A percentile compares a stretch with the other conserved stretches of the same genome.
These are phyloP conservation scores for Melieria crassipennis DNA, from an alignment of 2,888 invertebrate genomes.

Conservation along the genomic window DNA sequence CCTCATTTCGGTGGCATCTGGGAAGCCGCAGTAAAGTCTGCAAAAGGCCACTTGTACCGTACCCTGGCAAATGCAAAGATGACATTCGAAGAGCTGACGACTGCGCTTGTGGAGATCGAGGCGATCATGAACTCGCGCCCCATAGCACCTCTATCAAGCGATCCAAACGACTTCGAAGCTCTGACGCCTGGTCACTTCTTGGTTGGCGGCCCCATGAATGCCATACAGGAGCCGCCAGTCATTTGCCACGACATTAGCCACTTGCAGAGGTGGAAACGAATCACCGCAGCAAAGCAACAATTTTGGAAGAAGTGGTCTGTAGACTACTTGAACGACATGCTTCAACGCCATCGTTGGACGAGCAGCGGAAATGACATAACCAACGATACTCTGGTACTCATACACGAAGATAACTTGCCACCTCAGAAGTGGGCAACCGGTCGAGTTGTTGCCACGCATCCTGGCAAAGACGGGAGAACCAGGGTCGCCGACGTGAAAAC, in stretches of 20 bases:
- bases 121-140: slow-evolving; percentile 34
- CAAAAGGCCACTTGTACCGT: slow-evolving; percentile 30
- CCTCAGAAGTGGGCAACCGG: slow-evolving; percentile 7
- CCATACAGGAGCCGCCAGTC: slow-evolving; percentile 9
- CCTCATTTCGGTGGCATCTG: slow-evolving; percentile 17
- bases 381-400: neutral
- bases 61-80: slow-evolving; percentile 11
- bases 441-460: slow-evolving; percentile 2
- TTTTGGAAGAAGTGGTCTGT: slow-evolving; percentile 27
- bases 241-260: slow-evolving; percentile 5
- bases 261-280: slow-evolving; percentile 9
- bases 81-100: slow-evolving; percentile 36
- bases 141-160: slow-evolving; percentile 26
- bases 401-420: slow-evolving; percentile 26
- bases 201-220: slow-evolving; percentile 28
- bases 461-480: neutral
- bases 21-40: slow-evolving; percentile 33
- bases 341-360: slow-evolving; percentile 17
- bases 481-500: slow-evolving; percentile 35
- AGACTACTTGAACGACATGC: slow-evolving; percentile 23
- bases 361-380: neutral
- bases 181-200: slow-evolving; percentile 32
- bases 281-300: slow-evolving; percentile 20
- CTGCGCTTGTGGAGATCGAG: slow-evolving; percentile 34
- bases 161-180: slow-evolving; percentile 29